Conservation (phyloP, 2,113 vertebrate genomes). For the Hiodon alosoides region DNA sequence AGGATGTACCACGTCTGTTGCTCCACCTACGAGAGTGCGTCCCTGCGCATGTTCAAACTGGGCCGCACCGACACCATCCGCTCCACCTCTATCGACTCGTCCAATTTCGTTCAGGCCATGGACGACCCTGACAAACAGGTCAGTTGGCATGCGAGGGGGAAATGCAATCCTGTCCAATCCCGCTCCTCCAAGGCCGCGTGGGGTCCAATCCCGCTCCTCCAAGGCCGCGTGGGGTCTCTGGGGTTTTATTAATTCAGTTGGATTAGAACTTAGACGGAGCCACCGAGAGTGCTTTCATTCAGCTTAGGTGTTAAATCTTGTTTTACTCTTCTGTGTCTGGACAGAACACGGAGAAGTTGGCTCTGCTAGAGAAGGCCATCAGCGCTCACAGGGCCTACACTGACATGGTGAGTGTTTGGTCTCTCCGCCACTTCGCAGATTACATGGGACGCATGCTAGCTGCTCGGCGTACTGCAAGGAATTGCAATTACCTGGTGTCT, state of each 20-base stretch:
- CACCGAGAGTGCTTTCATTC: neutral
- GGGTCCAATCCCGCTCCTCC: too few species aligned
- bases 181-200: too few species aligned
- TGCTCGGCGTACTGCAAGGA: too few species aligned
- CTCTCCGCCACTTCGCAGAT: neutral
- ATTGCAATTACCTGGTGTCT: too few species aligned
- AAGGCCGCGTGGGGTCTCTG: neutral
- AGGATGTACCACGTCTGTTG: slow-evolving; percentile 74
- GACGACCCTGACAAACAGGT: slow-evolving; percentile 68
- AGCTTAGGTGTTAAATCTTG: neutral
- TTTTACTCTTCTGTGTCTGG: neutral
- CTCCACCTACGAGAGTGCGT: slow-evolving; percentile 87
- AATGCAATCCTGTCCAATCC: too few species aligned
- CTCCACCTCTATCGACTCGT: slow-evolving; percentile 68
- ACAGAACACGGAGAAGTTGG: slow-evolving; percentile 77
- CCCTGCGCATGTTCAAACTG: slow-evolving; percentile 80
- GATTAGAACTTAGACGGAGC: too few species aligned
- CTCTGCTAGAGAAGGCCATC: slow-evolving; percentile 73
- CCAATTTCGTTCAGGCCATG: slow-evolving; percentile 73
- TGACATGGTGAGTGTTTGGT: slow-evolving; percentile 68
- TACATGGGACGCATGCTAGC: neutral
- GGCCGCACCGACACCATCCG: slow-evolving; percentile 92
- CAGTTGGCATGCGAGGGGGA: slow-evolving; percentile 18
- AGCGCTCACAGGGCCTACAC: slow-evolving; percentile 77
- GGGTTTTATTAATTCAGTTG: neutral